Conservation (phyloP, 1,140 invertebrate genomes). For the Drosophila miranda region DNA sequence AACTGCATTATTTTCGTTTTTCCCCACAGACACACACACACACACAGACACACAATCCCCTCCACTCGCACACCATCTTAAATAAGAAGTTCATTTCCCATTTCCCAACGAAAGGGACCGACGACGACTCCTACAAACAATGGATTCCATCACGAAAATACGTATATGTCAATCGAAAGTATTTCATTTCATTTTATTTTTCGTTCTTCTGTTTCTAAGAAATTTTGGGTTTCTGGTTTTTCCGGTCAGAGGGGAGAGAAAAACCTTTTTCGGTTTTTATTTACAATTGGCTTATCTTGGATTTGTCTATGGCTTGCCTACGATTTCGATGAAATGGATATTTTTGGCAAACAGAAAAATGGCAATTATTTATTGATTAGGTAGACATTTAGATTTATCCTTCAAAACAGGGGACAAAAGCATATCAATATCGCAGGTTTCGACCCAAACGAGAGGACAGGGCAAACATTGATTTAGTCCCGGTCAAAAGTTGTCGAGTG, state of each 20-base stretch:
- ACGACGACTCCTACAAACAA: conserved; percentile 38
- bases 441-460: conserved; percentile 13
- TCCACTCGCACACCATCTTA: conserved; percentile 10
- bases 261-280: conserved; percentile 31
- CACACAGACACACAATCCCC: conserved; percentile 6
- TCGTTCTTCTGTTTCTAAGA: conserved; percentile 27
- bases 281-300: conserved; percentile 51
- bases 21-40: conserved; percentile 16
- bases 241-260: not conserved
- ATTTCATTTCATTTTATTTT: conserved; percentile 40
- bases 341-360: conserved; percentile 36
- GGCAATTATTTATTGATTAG: conserved; percentile 57
- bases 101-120: no score
- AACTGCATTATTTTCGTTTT: conserved; percentile 44
- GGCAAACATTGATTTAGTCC: conserved; percentile 3
- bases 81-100: conserved; percentile 52
- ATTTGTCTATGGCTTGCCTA: conserved; percentile 45
- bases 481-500: conserved; percentile 8
- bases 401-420: conserved; percentile 7
- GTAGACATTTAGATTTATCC: conserved; percentile 51
- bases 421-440: conserved; percentile 11
- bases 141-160: conserved; percentile 45
- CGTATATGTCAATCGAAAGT: conserved; percentile 51
- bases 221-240: conserved; percentile 9
- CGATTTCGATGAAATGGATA: conserved; percentile 46